Conservation (phyloP, 2,797 vertebrate genomes). For the Pempheris klunzingeri region DNA sequence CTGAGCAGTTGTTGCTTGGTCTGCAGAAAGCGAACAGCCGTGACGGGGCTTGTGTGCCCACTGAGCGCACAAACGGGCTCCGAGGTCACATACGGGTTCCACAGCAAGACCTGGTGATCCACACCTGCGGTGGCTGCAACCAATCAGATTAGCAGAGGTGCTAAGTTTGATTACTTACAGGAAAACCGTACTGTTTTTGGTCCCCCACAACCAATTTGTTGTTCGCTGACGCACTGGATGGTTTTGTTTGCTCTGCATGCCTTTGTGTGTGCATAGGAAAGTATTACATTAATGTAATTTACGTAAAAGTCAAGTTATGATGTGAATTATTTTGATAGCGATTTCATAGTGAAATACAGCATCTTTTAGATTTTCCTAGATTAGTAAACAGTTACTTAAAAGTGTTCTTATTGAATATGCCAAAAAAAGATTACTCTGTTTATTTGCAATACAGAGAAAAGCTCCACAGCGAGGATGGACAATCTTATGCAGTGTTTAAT, state of each 20-base stretch:
- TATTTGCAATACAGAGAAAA: background rate
- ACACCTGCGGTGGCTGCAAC: slow-evolving; percentile 88
- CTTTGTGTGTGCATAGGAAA: background rate
- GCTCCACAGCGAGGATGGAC: too few species aligned
- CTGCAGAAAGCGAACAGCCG: slow-evolving; percentile 85
- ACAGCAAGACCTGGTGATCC: slow-evolving; percentile 87
- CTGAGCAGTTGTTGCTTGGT: slow-evolving; percentile 88
- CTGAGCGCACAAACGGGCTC: slow-evolving; percentile 83
- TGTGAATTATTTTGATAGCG: background rate
- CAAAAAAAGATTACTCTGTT: background rate
- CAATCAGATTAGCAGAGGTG: slow-evolving; percentile 38
- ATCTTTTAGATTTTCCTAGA: background rate
- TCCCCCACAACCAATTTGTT: slow-evolving; percentile 2
- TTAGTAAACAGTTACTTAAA: background rate
- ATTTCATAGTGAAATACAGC: background rate
- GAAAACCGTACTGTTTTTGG: slow-evolving; percentile 13
- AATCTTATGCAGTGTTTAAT: background rate
- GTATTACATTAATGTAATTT: background rate
- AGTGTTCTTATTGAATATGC: background rate
- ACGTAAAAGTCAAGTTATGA: background rate
- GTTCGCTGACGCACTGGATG: slow-evolving; percentile 34
- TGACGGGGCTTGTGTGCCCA: slow-evolving; percentile 84
- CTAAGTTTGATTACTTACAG: background rate
- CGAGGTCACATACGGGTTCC: slow-evolving; percentile 89
- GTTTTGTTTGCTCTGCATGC: background rate